Evolutionary conservation across 2,797 vertebrate genomes (phyloP).

Genomic region (Syngnathus acus): DNA sequence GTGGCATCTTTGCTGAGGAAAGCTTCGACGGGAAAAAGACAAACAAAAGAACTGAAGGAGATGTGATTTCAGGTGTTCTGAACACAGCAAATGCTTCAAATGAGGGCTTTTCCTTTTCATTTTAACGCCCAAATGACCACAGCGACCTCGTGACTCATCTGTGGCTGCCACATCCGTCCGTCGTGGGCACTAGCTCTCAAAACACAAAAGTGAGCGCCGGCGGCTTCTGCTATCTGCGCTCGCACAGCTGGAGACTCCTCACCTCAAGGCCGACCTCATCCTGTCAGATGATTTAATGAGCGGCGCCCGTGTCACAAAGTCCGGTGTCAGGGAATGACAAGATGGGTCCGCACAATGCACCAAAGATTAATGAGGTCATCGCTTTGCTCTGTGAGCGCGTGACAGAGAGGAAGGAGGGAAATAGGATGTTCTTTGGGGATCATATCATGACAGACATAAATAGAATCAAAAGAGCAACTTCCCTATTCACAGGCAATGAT

Average conservation of each 20-base stretch:
- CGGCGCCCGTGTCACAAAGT: slow-evolving; percentile 50
- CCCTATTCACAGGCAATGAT: slow-evolving; percentile 27
- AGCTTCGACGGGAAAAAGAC: neutral
- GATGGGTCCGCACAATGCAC: slow-evolving; percentile 44
- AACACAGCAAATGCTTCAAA: neutral
- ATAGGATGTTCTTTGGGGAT: slow-evolving; percentile 40
- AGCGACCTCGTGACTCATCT: slow-evolving; percentile 46
- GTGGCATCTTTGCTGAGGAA: neutral
- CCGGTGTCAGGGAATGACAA: slow-evolving; percentile 50
- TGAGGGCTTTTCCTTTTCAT: neutral
- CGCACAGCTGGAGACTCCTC: slow-evolving; percentile 53
- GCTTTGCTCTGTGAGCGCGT: slow-evolving; percentile 17
- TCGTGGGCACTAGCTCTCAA: slow-evolving; percentile 16
- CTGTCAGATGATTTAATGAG: slow-evolving; percentile 67
- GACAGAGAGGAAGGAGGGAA: slow-evolving; percentile 24
- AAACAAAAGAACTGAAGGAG: neutral
- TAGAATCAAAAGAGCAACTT: slow-evolving; percentile 27
- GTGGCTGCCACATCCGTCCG: slow-evolving; percentile 36
- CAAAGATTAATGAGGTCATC: slow-evolving; percentile 68
- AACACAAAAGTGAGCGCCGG: slow-evolving; percentile 14
- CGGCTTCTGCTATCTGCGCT: slow-evolving; percentile 49
- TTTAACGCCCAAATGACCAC: slow-evolving; percentile 25
- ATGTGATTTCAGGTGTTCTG: neutral
- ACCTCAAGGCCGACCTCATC: slow-evolving; percentile 60
- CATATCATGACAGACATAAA: slow-evolving; percentile 31